Conservation (phyloP, 2,888 invertebrate genomes). For the Drosophila crucigera region DNA sequence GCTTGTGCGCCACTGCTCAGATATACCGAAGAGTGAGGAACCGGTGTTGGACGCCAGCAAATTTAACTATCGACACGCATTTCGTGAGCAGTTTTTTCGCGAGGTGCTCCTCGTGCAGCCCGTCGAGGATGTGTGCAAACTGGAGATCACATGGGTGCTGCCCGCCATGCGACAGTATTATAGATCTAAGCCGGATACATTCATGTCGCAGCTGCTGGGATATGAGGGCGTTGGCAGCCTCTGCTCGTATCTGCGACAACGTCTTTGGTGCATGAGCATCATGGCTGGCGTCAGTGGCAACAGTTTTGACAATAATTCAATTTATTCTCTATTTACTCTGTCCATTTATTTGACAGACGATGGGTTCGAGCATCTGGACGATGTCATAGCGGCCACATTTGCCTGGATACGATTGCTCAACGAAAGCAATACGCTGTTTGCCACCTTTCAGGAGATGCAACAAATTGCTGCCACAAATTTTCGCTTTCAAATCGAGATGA, state of each 20-base stretch:
- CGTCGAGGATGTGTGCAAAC: constrained; percentile 89
- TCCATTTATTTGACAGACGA: constrained; percentile 91
- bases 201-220: constrained; percentile 91
- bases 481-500: constrained; percentile 89
- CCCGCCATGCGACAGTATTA: constrained; percentile 81
- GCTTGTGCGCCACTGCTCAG: constrained; percentile 88
- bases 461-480: constrained; percentile 91
- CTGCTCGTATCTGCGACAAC: constrained; percentile 90
- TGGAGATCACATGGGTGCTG: constrained; percentile 85
- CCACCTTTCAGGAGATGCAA: constrained; percentile 87
- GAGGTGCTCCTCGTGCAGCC: constrained; percentile 90
- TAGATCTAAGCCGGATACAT: constrained; percentile 86
- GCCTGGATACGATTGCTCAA: constrained; percentile 92
- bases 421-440: constrained; percentile 54
- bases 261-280: constrained; percentile 91
- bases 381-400: constrained; percentile 91
- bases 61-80: constrained; percentile 82
- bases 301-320: constrained; percentile 92
- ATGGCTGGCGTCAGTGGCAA: constrained; percentile 90
- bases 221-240: constrained; percentile 95
- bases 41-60: constrained; percentile 87
- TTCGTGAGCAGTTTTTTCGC: constrained; percentile 76
- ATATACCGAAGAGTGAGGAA: constrained; percentile 89
- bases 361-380: constrained; percentile 89
- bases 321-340: constrained; percentile 91